Conservation (phyloP, 2,113 vertebrate species). For the Eretmochelys imbricata region DNA sequence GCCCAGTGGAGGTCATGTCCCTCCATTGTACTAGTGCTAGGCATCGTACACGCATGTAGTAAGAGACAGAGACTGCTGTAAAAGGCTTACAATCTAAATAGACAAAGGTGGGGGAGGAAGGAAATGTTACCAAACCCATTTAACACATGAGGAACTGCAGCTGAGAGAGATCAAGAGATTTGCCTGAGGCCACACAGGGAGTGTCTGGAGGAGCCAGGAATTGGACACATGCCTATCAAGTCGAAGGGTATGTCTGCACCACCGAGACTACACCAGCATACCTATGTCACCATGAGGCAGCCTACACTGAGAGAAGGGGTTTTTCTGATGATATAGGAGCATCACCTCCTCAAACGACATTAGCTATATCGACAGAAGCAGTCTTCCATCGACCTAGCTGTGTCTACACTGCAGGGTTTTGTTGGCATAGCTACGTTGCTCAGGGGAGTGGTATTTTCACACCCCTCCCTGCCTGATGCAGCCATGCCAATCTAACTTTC, state of each 20-base stretch:
- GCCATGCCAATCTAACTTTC: not conserved
- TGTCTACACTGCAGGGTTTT: not conserved
- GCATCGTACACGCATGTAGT: accelerated
- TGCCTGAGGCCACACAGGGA: not conserved
- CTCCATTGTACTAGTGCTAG: not conserved
- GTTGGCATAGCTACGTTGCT: not conserved
- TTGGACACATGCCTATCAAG: not conserved
- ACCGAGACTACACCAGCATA: too few species aligned
- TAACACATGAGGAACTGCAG: not conserved
- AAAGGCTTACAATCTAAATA: not conserved
- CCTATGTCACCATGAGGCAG: too few species aligned
- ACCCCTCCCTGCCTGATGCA: not conserved
- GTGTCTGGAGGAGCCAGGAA: not conserved
- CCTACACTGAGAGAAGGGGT: too few species aligned
- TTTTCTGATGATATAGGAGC: too few species aligned
- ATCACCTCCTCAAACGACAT: too few species aligned
- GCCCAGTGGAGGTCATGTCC: not conserved
- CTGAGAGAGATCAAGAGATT: not conserved
- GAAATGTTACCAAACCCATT: not conserved
- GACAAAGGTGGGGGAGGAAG: not conserved
- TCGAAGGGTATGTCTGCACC: not conserved
- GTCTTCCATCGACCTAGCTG: too few species aligned
- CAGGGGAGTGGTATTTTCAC: too few species aligned
- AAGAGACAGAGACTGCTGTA: accelerated
- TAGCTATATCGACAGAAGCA: too few species aligned